Percentiles rank a stretch among this genome's conserved stretches.
phyloP scores from a whole-genome alignment of 1,140 invertebrate genomes.

The Neodiprion lecontei region DNA sequence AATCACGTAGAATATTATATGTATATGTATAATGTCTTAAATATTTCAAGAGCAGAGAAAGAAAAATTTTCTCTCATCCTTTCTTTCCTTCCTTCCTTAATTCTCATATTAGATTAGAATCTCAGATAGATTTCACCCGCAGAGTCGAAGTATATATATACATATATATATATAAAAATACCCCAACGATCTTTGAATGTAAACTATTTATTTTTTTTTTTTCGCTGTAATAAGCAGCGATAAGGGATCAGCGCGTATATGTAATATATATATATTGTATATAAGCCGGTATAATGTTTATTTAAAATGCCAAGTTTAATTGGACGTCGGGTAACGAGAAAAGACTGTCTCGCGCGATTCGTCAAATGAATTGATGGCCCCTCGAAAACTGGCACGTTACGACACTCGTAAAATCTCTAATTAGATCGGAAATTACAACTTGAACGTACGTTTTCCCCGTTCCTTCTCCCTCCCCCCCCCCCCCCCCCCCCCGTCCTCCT shows the following conservation, averaged over 20 bases:
- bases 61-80: background rate
- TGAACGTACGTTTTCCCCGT: background rate
- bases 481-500: background rate
- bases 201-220: slow-evolving; percentile 1
- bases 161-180: too few species aligned
- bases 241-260: too few species aligned
- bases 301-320: background rate
- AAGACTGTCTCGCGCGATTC: background rate
- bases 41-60: background rate
- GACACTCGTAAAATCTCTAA: slow-evolving; percentile 4
- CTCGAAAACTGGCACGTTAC: background rate
- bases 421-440: slow-evolving; percentile 19
- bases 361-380: background rate
- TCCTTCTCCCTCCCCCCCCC: background rate
- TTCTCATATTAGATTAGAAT: too few species aligned
- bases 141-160: too few species aligned
- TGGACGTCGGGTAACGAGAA: slow-evolving; percentile 3
- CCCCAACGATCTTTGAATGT: background rate
- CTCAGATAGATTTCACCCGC: too few species aligned
- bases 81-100: too few species aligned
- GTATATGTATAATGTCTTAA: too few species aligned
- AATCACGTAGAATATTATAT: too few species aligned
- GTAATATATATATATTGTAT: too few species aligned
- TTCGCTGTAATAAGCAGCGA: background rate
- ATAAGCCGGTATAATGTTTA: background rate